Percentiles rank a stretch among this genome's conserved stretches.
These are phyloP conservation scores for Yponomeuta cagnagella DNA, from an alignment of 2,888 invertebrate species.

Conservation along the genomic window DNA sequence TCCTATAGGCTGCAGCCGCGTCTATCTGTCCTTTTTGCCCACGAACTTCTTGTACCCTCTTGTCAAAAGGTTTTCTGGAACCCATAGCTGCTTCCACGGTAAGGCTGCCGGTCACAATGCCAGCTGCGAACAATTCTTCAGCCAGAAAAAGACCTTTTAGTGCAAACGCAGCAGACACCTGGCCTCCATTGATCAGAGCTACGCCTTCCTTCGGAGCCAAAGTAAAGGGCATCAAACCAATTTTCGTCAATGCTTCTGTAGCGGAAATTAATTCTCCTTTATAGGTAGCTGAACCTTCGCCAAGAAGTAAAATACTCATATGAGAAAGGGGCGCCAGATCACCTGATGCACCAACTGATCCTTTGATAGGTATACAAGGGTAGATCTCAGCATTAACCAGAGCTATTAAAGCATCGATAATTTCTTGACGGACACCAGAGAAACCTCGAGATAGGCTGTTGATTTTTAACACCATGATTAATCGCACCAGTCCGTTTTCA, in stretches of 20 bases:
- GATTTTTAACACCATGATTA: conserved; percentile 13
- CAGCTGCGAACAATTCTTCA: neutral
- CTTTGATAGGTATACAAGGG: conserved; percentile 16
- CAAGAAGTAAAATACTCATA: conserved; percentile 13
- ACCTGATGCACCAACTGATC: conserved; percentile 17
- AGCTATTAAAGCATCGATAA: conserved; percentile 2
- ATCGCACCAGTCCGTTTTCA: conserved; percentile 2
- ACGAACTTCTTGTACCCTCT: neutral
- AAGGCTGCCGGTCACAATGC: neutral
- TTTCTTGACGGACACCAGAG: conserved; percentile 9
- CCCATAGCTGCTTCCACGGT: conserved; percentile 1
- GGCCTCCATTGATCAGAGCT: conserved; percentile 15
- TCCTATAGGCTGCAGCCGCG: neutral
- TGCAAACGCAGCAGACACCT: conserved; percentile 16
- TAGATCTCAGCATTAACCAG: conserved; percentile 15
- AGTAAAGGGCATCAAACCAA: neutral
- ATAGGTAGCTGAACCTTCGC: conserved; percentile 14
- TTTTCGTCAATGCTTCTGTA: neutral
- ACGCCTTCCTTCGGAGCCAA: conserved; percentile 15
- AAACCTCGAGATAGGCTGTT: conserved; percentile 14
- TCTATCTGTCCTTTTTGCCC: neutral
- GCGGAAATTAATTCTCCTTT: neutral
- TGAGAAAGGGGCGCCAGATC: conserved; percentile 17
- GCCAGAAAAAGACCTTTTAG: conserved; percentile 13
- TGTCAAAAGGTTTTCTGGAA: neutral